Base-by-base conservation (phyloP, 1,140 invertebrate genomes). In the Drosophila trapezifrons region DNA sequence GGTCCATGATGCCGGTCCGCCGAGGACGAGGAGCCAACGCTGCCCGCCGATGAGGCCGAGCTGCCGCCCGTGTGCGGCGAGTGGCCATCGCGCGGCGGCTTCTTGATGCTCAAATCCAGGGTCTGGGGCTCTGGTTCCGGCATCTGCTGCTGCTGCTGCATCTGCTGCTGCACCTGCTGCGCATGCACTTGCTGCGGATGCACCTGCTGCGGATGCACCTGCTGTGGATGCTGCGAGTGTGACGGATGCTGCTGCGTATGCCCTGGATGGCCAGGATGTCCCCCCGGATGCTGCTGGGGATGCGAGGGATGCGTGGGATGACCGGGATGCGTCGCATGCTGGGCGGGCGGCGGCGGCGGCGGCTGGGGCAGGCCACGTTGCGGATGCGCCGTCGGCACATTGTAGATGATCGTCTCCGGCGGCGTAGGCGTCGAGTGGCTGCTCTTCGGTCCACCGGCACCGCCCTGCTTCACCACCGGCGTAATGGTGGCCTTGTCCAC, bases 21-120 rank as follows among this genome's bases (percentile, higher is more conserved):
- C 0, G 57, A 40, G 4, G 65, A 29, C 0, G 52, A 22, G 62
- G 46, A 9, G 20, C 64, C 38, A 8, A 29, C 27, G 38, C 37
- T 8, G 13, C 42, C 54, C n/a, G 38, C 35, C 18, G 49, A n/a
- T n/a, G 62, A 25, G 0, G 40, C n/a, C 8, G 65, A 43, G 62
- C 90, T 4, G 78, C 86, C 3, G 12, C 93, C 82, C 32, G 93
- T 93, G 76, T 95, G 93, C 62, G 93, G 91, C 0, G 93, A 91
- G 18, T 90, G 79, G 0, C 85, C 85, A 20, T 94, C 94, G 17
- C 94, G 93, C 18, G 95, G 91, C 3, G 95, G 95, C 77, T 96
- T 95, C 87, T 97, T 97, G 17, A 97, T 95, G 81, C 96, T 97
- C 38, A 97, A 91, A 89, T 97, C 96, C 0, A 97, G 92, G 0